Base-by-base conservation (phyloP, 2,888 invertebrate species). In the Coecobrya sp. region DNA sequence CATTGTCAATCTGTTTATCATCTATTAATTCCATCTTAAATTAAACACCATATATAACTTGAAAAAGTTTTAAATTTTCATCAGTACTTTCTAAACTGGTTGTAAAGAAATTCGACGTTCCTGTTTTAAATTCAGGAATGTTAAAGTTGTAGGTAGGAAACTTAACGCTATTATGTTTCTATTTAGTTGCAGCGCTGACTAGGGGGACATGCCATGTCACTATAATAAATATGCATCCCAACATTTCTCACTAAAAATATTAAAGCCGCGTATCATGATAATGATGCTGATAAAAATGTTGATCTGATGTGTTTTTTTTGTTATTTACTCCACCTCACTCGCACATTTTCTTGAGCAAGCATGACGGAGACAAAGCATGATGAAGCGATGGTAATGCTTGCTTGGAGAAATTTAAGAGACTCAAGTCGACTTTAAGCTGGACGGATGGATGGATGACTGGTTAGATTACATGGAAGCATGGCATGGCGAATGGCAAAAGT, bases 361-460 rank as follows among this genome's bases (percentile, higher is more conserved):
- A 79, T 79, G 49, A 79, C 49, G 25, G 22, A 79, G 22, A 52
- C 76, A 16, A 79, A 49, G 22, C 19, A 25, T 25, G 76, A 76
- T 45, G 76, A 45, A 45, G 73, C 22, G 73, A 76, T 45, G 73
- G 19, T 52, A 27, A 79, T 52, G 27, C 49, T 30, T 30, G 25
- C 30, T 70, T 70, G 76, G 76, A n/a, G 42, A 70, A 27, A 36
- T 36, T 68, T 27, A 79, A 52, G 25, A 79, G 49, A 79, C 70
- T 36, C 70, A 16, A n/a, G 27, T 79, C 42, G 8, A 27, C 70
- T 70, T 79, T 79, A 19, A 19, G 55, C 55, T 81, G 81, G 81
- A 76, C 49, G 76, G 76, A 81, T 81, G 81, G 81, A 55, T 81
- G 81, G 81, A 55, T 55, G 81, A 59, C 55, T 81, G 30, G 55